phyloP scores from a whole-genome alignment of 2,888 invertebrate species.

The Ochropacha duplaris region DNA sequence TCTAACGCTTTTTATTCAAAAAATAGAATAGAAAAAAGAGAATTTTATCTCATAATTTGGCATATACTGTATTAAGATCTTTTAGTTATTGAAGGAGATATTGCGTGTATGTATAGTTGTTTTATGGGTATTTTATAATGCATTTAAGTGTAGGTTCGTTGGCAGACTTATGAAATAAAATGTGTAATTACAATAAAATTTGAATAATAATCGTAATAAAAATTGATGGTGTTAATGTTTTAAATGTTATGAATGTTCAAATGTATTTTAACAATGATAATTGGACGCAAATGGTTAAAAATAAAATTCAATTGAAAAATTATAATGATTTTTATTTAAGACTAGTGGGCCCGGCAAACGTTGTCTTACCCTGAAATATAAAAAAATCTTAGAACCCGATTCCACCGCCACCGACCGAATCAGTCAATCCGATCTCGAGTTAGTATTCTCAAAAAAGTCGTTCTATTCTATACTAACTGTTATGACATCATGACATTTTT shows the following conservation, averaged over 20 bases:
- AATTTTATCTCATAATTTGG: too few relatives aligned
- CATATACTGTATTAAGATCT: not conserved
- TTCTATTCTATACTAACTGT: too few relatives aligned
- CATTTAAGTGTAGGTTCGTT: not conserved
- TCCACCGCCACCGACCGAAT: too few relatives aligned
- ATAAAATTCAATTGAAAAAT: slow-evolving; percentile 7
- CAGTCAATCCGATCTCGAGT: too few relatives aligned
- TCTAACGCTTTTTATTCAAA: too few relatives aligned
- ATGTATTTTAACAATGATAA: slow-evolving; percentile 27
- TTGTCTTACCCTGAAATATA: too few relatives aligned
- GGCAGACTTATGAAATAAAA: not conserved
- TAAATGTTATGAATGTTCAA: slow-evolving; percentile 6
- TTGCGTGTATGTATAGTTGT: too few relatives aligned
- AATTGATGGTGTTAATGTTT: not conserved
- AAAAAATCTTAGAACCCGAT: too few relatives aligned
- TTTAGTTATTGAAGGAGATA: not conserved
- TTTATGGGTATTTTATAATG: not conserved
- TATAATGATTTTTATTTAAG: not conserved
- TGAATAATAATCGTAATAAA: not conserved
- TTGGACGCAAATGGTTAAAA: not conserved
- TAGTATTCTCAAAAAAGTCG: too few relatives aligned
- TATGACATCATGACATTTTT: too few relatives aligned
- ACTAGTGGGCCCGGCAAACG: too few relatives aligned
- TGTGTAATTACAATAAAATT: slow-evolving; percentile 2
- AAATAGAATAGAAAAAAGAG: too few relatives aligned